A percentile compares a stretch with the other conserved stretches of the same genome.
Conservation (phyloP, 2,888 invertebrate genomes). For the Synanthedon myopaeformis region DNA sequence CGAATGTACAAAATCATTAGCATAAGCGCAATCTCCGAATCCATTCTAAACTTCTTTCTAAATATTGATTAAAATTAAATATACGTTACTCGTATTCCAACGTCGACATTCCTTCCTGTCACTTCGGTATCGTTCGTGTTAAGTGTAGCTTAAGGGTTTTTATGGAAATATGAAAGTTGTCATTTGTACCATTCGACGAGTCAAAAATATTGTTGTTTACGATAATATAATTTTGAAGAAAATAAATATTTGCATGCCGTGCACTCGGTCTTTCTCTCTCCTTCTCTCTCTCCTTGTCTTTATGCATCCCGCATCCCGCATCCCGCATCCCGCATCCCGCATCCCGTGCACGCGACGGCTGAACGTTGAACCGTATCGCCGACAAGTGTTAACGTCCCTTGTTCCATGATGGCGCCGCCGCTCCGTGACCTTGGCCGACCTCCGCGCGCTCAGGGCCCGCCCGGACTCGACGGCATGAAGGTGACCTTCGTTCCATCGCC, state of each 20-base stretch:
- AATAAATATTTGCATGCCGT: conserved; percentile 64
- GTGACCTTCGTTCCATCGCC: conserved; percentile 65
- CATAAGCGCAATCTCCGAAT: too few species aligned
- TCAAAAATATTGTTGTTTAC: conserved; percentile 61
- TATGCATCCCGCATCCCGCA: too few species aligned
- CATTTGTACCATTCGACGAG: conserved; percentile 55
- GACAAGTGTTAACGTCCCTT: neutral
- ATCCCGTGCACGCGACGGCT: neutral
- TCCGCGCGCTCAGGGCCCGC: conserved; percentile 80
- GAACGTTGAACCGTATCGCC: neutral
- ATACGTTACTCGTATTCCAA: too few species aligned
- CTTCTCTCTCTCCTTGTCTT: conserved; percentile 1
- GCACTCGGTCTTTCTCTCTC: conserved; percentile 39
- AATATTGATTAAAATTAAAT: too few species aligned
- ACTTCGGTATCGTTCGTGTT: conserved; percentile 3
- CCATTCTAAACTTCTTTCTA: too few species aligned
- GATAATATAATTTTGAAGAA: conserved; percentile 62
- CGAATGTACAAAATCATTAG: conserved; percentile 8
- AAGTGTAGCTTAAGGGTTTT: conserved; percentile 47
- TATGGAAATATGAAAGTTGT: conserved; percentile 55
- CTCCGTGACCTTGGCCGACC: conserved; percentile 11
- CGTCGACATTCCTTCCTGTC: conserved; percentile 9
- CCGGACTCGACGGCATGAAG: conserved; percentile 96
- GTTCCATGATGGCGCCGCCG: conserved; percentile 12
- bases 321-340: too few species aligned